Evolutionary conservation across 2,888 invertebrate genomes (phyloP).

Genomic region (Ditula angustiorana): DNA sequence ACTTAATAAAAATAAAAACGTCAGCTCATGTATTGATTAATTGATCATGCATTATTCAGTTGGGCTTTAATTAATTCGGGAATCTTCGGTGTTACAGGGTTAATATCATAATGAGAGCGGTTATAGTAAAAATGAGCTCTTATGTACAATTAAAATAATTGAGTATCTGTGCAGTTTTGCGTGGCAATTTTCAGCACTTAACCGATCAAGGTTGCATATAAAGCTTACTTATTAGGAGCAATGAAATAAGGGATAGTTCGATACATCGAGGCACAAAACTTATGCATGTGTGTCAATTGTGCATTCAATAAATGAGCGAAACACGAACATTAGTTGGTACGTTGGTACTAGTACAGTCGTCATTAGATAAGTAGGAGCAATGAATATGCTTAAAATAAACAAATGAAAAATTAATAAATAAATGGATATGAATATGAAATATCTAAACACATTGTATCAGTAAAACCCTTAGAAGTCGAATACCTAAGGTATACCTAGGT

Average conservation of each 20-base stretch:
- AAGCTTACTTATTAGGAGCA: not conserved
- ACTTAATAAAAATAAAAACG: constrained; percentile 62
- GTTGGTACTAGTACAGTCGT: no score
- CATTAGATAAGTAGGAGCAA: no score
- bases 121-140: constrained; percentile 53
- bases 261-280: not conserved
- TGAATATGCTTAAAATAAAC: no score
- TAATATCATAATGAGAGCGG: constrained; percentile 51
- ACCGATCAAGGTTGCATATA: constrained; percentile 14
- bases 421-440: no score
- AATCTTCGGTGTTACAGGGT: constrained; percentile 40
- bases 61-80: constrained; percentile 58
- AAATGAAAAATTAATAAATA: no score
- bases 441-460: no score
- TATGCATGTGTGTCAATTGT: not conserved
- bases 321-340: not conserved
- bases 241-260: no score
- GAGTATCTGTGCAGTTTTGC: constrained; percentile 46
- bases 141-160: constrained; percentile 43
- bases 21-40: constrained; percentile 60
- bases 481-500: no score
- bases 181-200: constrained; percentile 40
- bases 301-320: not conserved
- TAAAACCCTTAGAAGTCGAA: no score
- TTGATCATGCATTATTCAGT: constrained; percentile 67